phyloP scores from a whole-genome alignment of 1,140 invertebrate genomes.

The Musca vetustissima region DNA sequence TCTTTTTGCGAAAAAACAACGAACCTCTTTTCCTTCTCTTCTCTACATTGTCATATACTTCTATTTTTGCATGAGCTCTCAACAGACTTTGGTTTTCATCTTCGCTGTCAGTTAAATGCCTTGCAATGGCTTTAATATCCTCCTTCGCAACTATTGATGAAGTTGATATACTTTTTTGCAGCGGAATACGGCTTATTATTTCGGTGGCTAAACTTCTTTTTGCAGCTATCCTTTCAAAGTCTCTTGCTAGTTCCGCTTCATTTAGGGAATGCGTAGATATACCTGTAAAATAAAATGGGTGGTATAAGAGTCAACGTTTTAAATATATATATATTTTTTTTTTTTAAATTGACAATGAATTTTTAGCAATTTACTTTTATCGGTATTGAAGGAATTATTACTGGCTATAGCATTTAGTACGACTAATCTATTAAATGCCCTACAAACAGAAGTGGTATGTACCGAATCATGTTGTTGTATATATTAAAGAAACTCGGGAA shows the following conservation, averaged over 20 bases:
- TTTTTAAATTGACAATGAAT: too few relatives aligned
- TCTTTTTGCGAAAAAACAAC: conserved; percentile 85
- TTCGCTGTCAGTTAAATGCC: conserved; percentile 55
- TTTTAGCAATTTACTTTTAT: too few relatives aligned
- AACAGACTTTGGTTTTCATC: conserved; percentile 55
- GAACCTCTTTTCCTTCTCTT: conserved; percentile 85
- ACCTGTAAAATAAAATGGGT: conserved; percentile 45
- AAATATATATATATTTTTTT: not conserved
- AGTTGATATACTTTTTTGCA: conserved; percentile 89
- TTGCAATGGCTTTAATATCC: conserved; percentile 49
- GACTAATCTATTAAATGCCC: too few relatives aligned
- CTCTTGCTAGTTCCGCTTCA: conserved; percentile 77
- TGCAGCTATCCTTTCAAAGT: conserved; percentile 63
- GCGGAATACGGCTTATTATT: conserved; percentile 72
- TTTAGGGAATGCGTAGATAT: conserved; percentile 82
- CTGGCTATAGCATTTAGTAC: too few relatives aligned
- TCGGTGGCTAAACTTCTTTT: conserved; percentile 62
- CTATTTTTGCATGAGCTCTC: conserved; percentile 55
- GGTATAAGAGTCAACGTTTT: not conserved
- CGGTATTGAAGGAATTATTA: too few relatives aligned
- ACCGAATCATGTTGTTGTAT: too few relatives aligned
- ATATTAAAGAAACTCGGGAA: too few relatives aligned
- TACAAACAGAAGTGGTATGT: too few relatives aligned
- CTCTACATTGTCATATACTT: conserved; percentile 75
- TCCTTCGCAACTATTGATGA: conserved; percentile 65